A percentile compares a stretch with the other conserved stretches of the same genome.
Conservation (phyloP, 2,888 invertebrate species). For the Thereva nobilitata region DNA sequence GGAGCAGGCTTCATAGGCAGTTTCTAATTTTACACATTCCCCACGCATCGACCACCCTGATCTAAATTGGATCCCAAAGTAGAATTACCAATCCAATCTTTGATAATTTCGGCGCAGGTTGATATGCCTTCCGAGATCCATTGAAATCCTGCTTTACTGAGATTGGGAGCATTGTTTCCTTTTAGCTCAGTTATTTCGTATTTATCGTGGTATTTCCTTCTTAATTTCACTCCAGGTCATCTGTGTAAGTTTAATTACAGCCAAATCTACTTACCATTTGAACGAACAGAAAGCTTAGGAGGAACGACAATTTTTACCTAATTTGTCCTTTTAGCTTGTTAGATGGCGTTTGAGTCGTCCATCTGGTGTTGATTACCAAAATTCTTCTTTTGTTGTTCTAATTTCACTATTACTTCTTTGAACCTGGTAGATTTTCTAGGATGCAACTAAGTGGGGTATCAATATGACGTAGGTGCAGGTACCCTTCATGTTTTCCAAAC, state of each 20-base stretch:
- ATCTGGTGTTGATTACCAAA: conserved; percentile 51
- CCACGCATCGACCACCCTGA: no score
- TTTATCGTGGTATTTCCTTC: not conserved
- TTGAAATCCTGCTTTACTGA: not conserved
- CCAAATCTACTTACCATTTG: conserved; percentile 18
- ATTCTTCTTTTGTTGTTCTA: conserved; percentile 45
- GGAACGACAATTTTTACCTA: conserved; percentile 5
- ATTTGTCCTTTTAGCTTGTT: conserved; percentile 40
- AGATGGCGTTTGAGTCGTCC: no score
- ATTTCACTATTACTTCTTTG: conserved; percentile 47
- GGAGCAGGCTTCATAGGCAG: no score
- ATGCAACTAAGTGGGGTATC: conserved; percentile 45
- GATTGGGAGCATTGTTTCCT: conserved; percentile 1
- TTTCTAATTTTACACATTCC: no score
- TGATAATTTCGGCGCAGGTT: conserved; percentile 1
- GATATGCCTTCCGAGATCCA: not conserved
- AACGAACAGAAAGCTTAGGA: conserved; percentile 37
- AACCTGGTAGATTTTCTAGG: conserved; percentile 46
- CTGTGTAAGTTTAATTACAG: not conserved
- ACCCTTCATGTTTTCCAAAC: no score
- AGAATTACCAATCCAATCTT: no score
- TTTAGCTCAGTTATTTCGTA: conserved; percentile 3
- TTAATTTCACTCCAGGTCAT: not conserved
- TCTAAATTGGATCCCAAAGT: no score
- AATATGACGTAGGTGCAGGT: no score